These are phyloP conservation scores for Aythya fuligula DNA, from an alignment of 2,797 vertebrate genomes.

Conservation along the genomic window DNA sequence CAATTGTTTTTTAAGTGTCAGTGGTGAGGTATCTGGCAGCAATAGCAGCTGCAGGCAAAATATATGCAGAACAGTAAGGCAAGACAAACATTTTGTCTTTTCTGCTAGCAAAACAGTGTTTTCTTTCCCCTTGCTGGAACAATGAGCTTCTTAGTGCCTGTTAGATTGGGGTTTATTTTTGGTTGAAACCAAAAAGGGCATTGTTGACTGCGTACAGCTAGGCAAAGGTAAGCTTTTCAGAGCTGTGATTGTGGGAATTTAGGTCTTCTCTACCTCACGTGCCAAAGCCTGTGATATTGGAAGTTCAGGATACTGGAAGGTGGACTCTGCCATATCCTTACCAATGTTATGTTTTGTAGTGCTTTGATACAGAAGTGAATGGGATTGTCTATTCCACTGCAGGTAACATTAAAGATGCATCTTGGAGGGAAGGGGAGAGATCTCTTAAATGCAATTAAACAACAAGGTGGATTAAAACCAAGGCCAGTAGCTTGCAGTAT, in stretches of 20 bases:
- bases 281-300: neutral
- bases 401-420: neutral
- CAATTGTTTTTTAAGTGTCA: neutral
- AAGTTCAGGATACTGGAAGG: neutral
- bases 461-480: neutral
- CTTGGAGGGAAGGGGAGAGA: neutral
- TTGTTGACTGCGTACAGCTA: neutral
- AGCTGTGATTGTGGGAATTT: neutral
- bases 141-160: fast-evolving
- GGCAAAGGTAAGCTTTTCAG: neutral
- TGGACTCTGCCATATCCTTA: neutral
- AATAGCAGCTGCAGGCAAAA: neutral
- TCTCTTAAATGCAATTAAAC: neutral
- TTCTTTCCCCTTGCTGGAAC: neutral
- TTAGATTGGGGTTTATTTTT: neutral
- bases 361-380: neutral
- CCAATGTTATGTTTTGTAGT: neutral
- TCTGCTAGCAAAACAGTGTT: neutral
- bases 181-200: neutral
- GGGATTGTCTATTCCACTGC: neutral
- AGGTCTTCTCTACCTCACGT: fast-evolving
- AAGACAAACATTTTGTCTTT: neutral
- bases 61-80: neutral
- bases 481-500: neutral
- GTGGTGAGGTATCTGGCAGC: neutral